These are phyloP conservation scores for Theodoxus fluviatilis DNA, from an alignment of 2,888 invertebrate genomes.

Conservation along the genomic window DNA sequence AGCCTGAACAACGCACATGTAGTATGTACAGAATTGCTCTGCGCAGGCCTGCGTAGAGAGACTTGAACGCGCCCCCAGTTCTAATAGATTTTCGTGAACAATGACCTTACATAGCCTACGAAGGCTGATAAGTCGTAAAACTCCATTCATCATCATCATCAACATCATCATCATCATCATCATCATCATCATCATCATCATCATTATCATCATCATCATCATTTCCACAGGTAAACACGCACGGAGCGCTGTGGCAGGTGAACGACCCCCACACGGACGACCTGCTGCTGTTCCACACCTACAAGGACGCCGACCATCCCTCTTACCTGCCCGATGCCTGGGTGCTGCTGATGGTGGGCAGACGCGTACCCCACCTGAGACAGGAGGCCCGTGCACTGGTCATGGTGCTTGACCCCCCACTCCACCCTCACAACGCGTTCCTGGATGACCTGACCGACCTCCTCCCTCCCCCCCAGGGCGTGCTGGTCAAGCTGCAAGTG, in stretches of 20 bases:
- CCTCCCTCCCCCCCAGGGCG: slow-evolving; percentile 35
- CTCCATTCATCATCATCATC: not conserved
- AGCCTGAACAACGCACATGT: too few relatives aligned
- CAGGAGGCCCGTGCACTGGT: slow-evolving; percentile 43
- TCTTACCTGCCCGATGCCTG: slow-evolving; percentile 38
- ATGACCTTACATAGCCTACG: too few relatives aligned
- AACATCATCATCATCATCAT: slow-evolving; percentile 5
- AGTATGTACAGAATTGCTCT: too few relatives aligned
- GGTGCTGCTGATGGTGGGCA: slow-evolving; percentile 47
- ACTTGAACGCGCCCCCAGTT: too few relatives aligned
- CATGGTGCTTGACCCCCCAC: slow-evolving; percentile 26
- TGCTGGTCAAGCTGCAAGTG: slow-evolving; percentile 44
- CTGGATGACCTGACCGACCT: slow-evolving; percentile 48
- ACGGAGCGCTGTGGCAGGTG: slow-evolving; percentile 52
- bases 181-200: not conserved
- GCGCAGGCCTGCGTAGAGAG: too few relatives aligned
- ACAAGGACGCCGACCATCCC: slow-evolving; percentile 28
- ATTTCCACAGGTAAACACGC: slow-evolving; percentile 33
- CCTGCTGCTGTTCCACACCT: slow-evolving; percentile 46
- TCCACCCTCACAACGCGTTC: slow-evolving; percentile 36
- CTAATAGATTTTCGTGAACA: too few relatives aligned
- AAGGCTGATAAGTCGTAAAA: too few relatives aligned
- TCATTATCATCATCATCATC: not conserved
- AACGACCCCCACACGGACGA: slow-evolving; percentile 49
- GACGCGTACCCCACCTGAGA: slow-evolving; percentile 40